Evolutionary conservation across 2,888 invertebrate genomes (phyloP).

Genomic region (Brachylomia viminalis): DNA sequence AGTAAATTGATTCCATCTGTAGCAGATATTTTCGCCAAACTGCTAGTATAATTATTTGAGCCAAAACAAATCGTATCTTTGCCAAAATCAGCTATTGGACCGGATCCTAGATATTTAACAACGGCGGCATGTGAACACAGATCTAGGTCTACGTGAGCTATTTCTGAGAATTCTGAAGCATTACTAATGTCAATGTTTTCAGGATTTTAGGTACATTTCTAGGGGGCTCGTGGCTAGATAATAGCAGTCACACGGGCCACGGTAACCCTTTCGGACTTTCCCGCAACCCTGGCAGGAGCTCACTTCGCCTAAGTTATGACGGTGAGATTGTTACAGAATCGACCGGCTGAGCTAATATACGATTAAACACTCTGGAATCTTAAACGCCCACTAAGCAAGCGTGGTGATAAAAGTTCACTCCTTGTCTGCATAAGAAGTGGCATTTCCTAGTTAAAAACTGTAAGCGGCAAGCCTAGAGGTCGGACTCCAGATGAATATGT

Average conservation of each 20-base stretch:
- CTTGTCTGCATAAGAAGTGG: neutral
- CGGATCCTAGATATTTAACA: slow-evolving; percentile 24
- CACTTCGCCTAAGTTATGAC: too few species aligned
- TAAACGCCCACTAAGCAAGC: neutral
- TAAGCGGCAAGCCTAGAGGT: too few species aligned
- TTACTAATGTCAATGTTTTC: slow-evolving; percentile 41
- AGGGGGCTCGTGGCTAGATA: neutral
- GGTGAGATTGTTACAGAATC: too few species aligned
- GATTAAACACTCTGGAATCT: neutral
- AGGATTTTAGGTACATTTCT: neutral
- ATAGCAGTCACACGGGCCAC: neutral
- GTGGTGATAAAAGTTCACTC: neutral
- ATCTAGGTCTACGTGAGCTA: slow-evolving; percentile 32
- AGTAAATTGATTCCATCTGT: slow-evolving; percentile 12
- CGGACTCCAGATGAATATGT: too few species aligned
- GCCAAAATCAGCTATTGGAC: slow-evolving; percentile 60
- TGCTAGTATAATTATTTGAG: slow-evolving; percentile 23
- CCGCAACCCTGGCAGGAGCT: too few species aligned
- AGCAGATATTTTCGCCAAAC: slow-evolving; percentile 34
- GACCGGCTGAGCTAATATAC: too few species aligned
- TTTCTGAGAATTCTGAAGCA: slow-evolving; percentile 18
- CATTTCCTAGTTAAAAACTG: too few species aligned
- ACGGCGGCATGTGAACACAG: slow-evolving; percentile 17
- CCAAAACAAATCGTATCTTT: slow-evolving; percentile 54
- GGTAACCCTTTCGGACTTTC: too few species aligned